Evolutionary conservation across 2,888 invertebrate genomes (phyloP).

Genomic region (Acrobasis suavella): DNA sequence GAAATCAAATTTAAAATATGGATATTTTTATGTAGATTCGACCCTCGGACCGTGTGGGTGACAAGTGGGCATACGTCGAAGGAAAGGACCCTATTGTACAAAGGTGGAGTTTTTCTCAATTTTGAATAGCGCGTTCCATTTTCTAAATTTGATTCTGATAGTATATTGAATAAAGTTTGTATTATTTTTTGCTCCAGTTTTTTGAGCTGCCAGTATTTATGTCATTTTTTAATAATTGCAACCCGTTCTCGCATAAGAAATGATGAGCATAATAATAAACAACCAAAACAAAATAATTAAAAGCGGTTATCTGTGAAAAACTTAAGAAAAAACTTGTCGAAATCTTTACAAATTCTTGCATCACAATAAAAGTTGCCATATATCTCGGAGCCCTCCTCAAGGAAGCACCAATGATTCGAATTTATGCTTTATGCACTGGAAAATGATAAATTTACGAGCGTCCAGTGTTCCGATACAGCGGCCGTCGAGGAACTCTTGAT

Average conservation of each 20-base stretch:
- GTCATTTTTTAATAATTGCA: too few species aligned
- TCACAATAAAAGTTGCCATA: conserved; percentile 40
- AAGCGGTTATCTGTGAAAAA: too few species aligned
- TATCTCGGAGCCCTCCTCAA: conserved; percentile 44
- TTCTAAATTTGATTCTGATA: conserved; percentile 15
- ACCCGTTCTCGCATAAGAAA: too few species aligned
- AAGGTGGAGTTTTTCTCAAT: conserved; percentile 44
- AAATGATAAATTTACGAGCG: conserved; percentile 80
- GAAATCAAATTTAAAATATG: conserved; percentile 81
- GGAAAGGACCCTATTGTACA: conserved; percentile 54
- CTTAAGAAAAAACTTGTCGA: neutral
- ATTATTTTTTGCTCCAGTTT: neutral
- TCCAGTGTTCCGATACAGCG: conserved; percentile 68
- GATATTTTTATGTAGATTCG: conserved; percentile 74
- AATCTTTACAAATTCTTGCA: neutral
- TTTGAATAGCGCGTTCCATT: conserved; percentile 17
- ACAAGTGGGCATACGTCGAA: conserved; percentile 63
- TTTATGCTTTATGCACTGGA: conserved; percentile 81
- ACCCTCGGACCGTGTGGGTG: conserved; percentile 69
- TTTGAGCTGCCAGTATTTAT: conserved; percentile 2
- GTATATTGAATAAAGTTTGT: conserved; percentile 10
- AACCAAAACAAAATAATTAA: too few species aligned
- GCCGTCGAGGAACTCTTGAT: conserved; percentile 59
- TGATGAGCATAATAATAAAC: too few species aligned
- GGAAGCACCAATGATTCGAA: conserved; percentile 78